Conservation (phyloP, 1,140 invertebrate species). For the Triops cancriformis region DNA sequence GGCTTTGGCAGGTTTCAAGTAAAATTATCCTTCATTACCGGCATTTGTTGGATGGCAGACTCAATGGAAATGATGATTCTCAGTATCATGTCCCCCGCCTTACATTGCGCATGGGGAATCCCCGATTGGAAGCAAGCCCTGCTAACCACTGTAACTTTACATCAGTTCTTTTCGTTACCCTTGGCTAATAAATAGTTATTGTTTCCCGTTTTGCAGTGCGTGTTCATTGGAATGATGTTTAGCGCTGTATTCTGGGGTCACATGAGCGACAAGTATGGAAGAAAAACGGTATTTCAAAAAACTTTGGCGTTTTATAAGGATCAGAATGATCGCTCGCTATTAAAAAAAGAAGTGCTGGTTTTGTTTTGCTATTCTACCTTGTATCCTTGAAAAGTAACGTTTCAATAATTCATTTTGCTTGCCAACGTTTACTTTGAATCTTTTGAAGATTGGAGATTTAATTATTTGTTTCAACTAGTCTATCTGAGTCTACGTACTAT, state of each 20-base stretch:
- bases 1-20: slow-evolving; percentile 96
- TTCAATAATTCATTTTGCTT: too few relatives aligned
- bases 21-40: slow-evolving; percentile 74
- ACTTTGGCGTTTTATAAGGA: too few relatives aligned
- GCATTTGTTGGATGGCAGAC: slow-evolving; percentile 92
- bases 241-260: slow-evolving; percentile 93
- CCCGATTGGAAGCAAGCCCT: slow-evolving; percentile 66
- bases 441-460: neutral
- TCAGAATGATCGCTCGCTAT: too few relatives aligned
- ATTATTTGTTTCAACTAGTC: slow-evolving; percentile 3
- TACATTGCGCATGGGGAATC: slow-evolving; percentile 90
- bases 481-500: too few relatives aligned
- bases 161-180: slow-evolving; percentile 26
- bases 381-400: too few relatives aligned
- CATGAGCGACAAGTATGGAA: slow-evolving; percentile 86
- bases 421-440: too few relatives aligned
- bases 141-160: slow-evolving; percentile 55
- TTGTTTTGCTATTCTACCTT: too few relatives aligned
- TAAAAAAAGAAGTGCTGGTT: too few relatives aligned
- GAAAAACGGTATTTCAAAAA: slow-evolving; percentile 75
- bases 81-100: slow-evolving; percentile 80
- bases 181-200: slow-evolving; percentile 14
- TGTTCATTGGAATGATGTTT: slow-evolving; percentile 94
- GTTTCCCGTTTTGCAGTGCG: slow-evolving; percentile 54
- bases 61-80: slow-evolving; percentile 98